Conservation (phyloP, 1,140 invertebrate genomes). For the Procambarus clarkii region DNA sequence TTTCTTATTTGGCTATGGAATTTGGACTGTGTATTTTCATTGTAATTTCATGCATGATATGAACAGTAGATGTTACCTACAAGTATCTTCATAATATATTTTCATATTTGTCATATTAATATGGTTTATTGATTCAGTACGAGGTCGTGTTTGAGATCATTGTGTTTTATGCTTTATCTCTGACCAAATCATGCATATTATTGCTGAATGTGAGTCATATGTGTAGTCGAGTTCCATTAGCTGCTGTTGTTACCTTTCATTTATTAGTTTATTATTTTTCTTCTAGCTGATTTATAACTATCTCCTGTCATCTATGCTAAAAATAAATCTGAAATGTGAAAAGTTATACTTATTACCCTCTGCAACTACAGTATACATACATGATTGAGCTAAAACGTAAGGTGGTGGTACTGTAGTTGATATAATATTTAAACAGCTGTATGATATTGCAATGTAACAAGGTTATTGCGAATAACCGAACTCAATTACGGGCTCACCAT, state of each 20-base stretch:
- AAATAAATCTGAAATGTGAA: conserved; percentile 42
- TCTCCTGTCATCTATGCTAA: conserved; percentile 45
- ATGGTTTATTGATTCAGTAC: not conserved
- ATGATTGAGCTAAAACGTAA: too few relatives aligned
- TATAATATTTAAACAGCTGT: too few relatives aligned
- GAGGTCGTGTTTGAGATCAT: not conserved
- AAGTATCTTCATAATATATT: not conserved
- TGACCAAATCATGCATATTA: conserved; percentile 32
- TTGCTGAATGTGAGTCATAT: conserved; percentile 26
- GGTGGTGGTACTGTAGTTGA: too few relatives aligned
- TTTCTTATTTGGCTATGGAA: not conserved
- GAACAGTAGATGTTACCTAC: conserved; percentile 1
- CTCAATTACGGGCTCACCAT: too few relatives aligned
- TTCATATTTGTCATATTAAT: too few relatives aligned
- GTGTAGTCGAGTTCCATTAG: conserved; percentile 4
- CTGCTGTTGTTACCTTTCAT: conserved; percentile 15
- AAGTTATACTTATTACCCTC: not conserved
- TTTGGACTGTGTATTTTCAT: conserved; percentile 21
- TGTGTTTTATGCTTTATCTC: conserved; percentile 10
- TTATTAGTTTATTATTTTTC: conserved; percentile 10
- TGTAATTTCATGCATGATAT: conserved; percentile 29
- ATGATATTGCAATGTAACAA: too few relatives aligned
- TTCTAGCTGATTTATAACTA: conserved; percentile 27
- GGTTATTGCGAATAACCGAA: too few relatives aligned
- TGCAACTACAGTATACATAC: not conserved